A percentile compares a stretch with the other conserved stretches of the same genome.
Conservation (phyloP, 2,888 invertebrate genomes). For the Nephrotoma flavescens region DNA sequence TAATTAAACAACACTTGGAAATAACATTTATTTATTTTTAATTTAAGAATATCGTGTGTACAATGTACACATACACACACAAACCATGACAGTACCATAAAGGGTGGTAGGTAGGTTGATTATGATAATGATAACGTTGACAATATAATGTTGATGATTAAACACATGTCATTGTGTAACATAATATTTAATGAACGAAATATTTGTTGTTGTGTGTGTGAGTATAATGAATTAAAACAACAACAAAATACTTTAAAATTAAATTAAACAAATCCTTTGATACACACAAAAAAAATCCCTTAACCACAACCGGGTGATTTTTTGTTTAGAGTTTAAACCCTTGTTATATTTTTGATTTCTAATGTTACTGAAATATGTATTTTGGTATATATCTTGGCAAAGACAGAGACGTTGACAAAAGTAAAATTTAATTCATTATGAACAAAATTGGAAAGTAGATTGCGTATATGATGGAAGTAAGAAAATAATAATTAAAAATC, state of each 20-base stretch:
- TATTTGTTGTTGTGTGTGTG: not conserved
- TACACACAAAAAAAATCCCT: not conserved
- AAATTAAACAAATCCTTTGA: not conserved
- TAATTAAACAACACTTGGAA: not conserved
- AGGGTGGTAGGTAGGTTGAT: not conserved
- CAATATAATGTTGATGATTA: not conserved
- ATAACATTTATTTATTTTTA: not conserved
- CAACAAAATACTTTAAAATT: not conserved
- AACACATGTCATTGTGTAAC: not conserved
- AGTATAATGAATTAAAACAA: not conserved
- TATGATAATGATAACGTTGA: not conserved
- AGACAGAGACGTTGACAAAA: not conserved
- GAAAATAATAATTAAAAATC: not conserved
- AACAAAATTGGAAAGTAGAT: not conserved
- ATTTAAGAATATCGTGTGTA: not conserved
- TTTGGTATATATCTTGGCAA: not conserved
- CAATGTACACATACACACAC: not conserved
- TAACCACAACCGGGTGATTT: not conserved
- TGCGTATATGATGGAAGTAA: not conserved
- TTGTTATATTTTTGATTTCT: not conserved
- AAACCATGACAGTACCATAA: not conserved
- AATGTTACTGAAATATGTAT: not conserved
- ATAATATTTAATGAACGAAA: not conserved
- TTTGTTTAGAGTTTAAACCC: not conserved
- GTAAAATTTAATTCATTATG: not conserved